Evolutionary conservation across 2,113 vertebrate genomes (phyloP).

Genomic region (Callipepla squamata): DNA sequence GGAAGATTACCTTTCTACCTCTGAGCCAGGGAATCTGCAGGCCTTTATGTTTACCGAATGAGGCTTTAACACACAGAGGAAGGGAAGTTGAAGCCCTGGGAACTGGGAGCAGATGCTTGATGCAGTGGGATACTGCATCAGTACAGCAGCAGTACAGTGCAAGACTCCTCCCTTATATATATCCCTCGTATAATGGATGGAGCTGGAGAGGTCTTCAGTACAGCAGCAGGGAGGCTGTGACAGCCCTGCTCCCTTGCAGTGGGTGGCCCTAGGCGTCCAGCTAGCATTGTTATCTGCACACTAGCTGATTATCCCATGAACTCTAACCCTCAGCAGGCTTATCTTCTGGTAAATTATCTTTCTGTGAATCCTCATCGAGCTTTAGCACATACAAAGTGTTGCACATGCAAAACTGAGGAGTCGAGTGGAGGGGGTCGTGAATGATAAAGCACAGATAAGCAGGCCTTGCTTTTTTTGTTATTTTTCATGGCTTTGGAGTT

Average conservation of each 20-base stretch:
- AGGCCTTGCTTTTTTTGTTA: background rate
- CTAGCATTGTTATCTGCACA: rapidly evolving
- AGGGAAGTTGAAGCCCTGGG: background rate
- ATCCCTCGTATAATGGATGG: too few species aligned
- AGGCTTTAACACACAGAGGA: background rate
- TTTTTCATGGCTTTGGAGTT: background rate
- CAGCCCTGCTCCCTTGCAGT: background rate
- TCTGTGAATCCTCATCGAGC: background rate
- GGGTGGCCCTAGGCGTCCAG: background rate
- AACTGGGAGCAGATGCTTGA: background rate
- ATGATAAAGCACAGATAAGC: background rate
- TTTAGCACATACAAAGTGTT: background rate
- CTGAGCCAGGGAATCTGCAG: background rate
- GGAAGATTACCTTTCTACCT: background rate
- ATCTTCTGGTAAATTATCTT: background rate
- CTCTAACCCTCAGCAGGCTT: background rate
- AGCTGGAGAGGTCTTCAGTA: background rate
- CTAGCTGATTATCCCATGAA: background rate
- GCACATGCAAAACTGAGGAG: background rate
- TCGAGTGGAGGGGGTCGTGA: background rate
- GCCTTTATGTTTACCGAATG: background rate
- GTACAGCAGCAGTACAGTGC: too few species aligned
- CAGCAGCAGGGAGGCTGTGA: background rate
- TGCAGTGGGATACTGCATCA: background rate
- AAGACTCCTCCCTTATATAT: background rate